These are phyloP conservation scores for Mormyrus lacerda DNA, from an alignment of 2,113 vertebrate species.

Conservation along the genomic window DNA sequence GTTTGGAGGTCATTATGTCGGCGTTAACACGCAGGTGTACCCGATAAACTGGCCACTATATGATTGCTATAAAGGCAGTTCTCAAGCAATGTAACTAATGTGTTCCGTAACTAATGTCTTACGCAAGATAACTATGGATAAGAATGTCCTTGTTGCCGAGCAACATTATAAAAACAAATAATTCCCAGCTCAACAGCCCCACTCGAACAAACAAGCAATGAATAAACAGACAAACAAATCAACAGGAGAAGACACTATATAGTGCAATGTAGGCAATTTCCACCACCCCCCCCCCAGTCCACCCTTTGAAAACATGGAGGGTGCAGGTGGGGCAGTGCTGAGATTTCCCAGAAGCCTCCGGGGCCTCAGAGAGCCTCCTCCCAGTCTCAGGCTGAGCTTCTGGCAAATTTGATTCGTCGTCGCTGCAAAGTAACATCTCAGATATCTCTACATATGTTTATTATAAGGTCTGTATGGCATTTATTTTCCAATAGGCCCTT, in stretches of 20 bases:
- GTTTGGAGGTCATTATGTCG: neutral
- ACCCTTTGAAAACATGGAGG: neutral
- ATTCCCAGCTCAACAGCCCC: neutral
- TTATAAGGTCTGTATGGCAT: constrained; percentile 15
- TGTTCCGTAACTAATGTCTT: too few relatives aligned
- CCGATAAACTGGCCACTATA: neutral
- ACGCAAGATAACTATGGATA: too few relatives aligned
- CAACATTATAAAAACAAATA: neutral
- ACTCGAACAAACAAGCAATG: neutral
- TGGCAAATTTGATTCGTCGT: neutral
- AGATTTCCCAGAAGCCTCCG: neutral
- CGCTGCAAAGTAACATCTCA: neutral
- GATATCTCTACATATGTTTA: neutral
- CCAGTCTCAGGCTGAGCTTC: neutral
- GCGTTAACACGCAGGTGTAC: neutral
- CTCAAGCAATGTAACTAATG: neutral
- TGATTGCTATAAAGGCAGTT: neutral
- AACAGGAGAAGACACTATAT: neutral
- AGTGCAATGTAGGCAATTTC: neutral
- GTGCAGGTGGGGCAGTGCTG: neutral
- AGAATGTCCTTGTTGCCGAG: neutral
- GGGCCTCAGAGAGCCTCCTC: neutral
- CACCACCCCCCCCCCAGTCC: too few relatives aligned
- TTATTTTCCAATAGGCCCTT: constrained; percentile 24
- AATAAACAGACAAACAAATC: neutral